Evolutionary conservation across 1,140 invertebrate species (phyloP).

Genomic region (Pteromalus puparum): DNA sequence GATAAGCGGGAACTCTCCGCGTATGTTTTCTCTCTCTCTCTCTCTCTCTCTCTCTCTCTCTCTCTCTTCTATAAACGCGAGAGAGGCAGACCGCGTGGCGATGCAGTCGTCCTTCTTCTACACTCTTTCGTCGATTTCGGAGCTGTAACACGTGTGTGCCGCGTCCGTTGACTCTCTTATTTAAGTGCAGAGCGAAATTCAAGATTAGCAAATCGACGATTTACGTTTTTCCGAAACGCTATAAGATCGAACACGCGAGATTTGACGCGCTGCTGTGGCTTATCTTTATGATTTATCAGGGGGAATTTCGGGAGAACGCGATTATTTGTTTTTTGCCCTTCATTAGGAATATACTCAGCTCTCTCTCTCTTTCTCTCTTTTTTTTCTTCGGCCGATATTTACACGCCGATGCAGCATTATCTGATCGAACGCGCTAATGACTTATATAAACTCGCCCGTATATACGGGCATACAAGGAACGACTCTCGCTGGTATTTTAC

Average conservation of each 20-base stretch:
- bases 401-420: background rate
- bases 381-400: background rate
- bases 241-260: background rate
- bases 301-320: constrained; percentile 22
- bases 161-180: background rate
- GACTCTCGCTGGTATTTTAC: background rate
- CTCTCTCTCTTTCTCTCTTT: background rate
- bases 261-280: constrained; percentile 17
- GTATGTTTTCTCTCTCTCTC: too few species aligned
- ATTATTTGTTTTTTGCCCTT: constrained; percentile 1
- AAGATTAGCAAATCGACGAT: too few species aligned
- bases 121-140: too few species aligned
- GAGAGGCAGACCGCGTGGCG: constrained; percentile 59
- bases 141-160: background rate
- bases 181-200: too few species aligned
- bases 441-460: constrained; percentile 1
- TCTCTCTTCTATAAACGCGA: constrained; percentile 47
- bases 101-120: background rate
- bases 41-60: too few species aligned
- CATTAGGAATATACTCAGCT: constrained; percentile 13
- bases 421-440: constrained; percentile 18
- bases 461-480: background rate
- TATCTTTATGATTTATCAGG: constrained; percentile 44
- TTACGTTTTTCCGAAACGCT: background rate
- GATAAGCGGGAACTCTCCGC: constrained; percentile 56